A percentile compares a stretch with the other conserved stretches of the same genome.
These are phyloP conservation scores for Cosmia pyralina DNA, from an alignment of 2,888 invertebrate species.

Conservation along the genomic window DNA sequence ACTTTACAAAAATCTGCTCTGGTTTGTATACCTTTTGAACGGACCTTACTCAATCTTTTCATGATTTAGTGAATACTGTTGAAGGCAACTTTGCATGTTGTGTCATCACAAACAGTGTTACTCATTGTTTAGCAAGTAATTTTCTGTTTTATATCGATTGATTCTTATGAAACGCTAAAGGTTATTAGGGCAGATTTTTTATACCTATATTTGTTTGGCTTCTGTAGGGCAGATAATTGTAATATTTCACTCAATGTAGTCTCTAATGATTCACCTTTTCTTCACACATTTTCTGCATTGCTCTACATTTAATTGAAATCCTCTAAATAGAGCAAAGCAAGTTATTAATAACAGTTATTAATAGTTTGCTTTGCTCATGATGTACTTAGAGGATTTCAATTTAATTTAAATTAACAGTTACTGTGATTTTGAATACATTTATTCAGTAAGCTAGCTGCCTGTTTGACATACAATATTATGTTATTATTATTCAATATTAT, in stretches of 20 bases:
- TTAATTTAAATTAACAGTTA: no score
- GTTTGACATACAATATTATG: constrained; percentile 2
- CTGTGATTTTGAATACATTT: constrained; percentile 7
- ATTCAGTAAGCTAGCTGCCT: background rate
- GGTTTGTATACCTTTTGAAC: constrained; percentile 9
- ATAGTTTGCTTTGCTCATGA: no score
- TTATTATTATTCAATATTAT: no score
- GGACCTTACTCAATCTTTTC: constrained; percentile 15
- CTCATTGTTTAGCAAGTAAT: constrained; percentile 37
- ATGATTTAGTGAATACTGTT: constrained; percentile 6
- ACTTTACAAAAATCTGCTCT: background rate
- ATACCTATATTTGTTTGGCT: constrained; percentile 2
- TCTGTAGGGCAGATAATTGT: background rate
- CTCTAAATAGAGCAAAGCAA: background rate
- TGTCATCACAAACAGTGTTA: constrained; percentile 57
- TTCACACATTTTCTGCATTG: background rate
- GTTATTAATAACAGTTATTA: constrained; percentile 13
- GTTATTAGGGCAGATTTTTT: constrained; percentile 1
- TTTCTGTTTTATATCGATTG: constrained; percentile 28
- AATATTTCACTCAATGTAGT: background rate
- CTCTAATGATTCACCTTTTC: background rate
- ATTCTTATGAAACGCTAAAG: background rate
- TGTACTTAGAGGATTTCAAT: no score
- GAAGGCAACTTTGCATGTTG: constrained; percentile 37
- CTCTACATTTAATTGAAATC: constrained; percentile 1